phyloP scores from a whole-genome alignment of 2,113 vertebrate species.

The Cisticola juncidis region DNA sequence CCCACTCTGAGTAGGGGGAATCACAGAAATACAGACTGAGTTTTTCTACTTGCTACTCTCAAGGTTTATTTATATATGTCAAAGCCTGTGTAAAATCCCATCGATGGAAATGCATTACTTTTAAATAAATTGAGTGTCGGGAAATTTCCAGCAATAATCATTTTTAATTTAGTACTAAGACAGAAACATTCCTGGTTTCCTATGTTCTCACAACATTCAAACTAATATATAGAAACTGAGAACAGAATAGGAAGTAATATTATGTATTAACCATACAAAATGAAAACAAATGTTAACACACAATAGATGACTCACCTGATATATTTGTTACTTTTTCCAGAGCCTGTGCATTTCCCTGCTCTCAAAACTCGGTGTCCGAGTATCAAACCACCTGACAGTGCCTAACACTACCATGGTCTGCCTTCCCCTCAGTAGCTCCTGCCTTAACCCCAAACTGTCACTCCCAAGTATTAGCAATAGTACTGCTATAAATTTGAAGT shows the following conservation, averaged over 20 bases:
- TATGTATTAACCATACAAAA: neutral
- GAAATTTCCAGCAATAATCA: conserved; percentile 10
- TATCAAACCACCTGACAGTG: neutral
- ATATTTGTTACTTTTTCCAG: neutral
- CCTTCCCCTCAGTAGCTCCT: neutral
- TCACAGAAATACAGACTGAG: neutral
- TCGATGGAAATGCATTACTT: neutral
- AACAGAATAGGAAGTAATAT: neutral
- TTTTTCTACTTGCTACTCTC: neutral
- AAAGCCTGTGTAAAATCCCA: neutral
- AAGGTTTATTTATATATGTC: neutral
- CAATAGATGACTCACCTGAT: neutral
- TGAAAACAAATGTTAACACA: neutral
- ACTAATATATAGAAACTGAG: neutral
- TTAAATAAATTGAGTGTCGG: neutral
- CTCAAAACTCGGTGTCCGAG: neutral
- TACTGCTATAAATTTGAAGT: neutral
- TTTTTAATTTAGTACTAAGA: conserved; percentile 39
- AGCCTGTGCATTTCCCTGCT: neutral
- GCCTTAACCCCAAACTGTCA: neutral
- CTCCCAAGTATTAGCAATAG: neutral
- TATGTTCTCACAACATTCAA: neutral
- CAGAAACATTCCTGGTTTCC: neutral
- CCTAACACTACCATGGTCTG: neutral
- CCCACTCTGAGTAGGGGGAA: neutral